These are phyloP conservation scores for Pristionchus fissidentatus DNA, from an alignment of 2,888 invertebrate genomes.

Conservation along the genomic window DNA sequence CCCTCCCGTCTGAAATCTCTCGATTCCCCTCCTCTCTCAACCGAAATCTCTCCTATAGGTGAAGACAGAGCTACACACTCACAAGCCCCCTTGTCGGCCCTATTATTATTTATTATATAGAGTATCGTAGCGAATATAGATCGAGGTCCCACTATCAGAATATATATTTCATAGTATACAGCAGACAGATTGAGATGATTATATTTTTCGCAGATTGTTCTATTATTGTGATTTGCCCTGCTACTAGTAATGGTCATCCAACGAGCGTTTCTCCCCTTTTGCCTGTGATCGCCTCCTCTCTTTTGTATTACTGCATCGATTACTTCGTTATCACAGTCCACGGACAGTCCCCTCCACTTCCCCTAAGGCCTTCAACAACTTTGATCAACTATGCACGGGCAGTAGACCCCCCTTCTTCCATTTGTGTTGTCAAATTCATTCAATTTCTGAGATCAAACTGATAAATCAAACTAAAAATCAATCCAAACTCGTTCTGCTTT, in stretches of 20 bases:
- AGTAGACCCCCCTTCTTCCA: background rate
- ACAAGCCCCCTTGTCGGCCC: background rate
- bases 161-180: too few species aligned
- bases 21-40: constrained; percentile 34
- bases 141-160: constrained; percentile 16
- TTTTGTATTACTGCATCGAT: background rate
- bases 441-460: background rate
- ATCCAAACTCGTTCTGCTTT: background rate
- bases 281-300: constrained; percentile 32
- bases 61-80: too few species aligned
- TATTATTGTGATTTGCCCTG: constrained; percentile 29
- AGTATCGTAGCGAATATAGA: constrained; percentile 19
- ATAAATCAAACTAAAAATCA: constrained; percentile 41
- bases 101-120: constrained; percentile 21
- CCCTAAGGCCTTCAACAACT: background rate
- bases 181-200: constrained; percentile 9
- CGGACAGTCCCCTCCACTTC: constrained; percentile 3
- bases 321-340: constrained; percentile 9
- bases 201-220: constrained; percentile 23
- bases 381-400: constrained; percentile 15
- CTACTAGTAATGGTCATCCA: constrained; percentile 8
- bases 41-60: constrained; percentile 30
- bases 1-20: constrained; percentile 18
- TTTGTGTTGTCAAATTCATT: background rate
- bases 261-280: constrained; percentile 12